Conservation (phyloP, 2,113 vertebrate genomes). For the Puma concolor region DNA sequence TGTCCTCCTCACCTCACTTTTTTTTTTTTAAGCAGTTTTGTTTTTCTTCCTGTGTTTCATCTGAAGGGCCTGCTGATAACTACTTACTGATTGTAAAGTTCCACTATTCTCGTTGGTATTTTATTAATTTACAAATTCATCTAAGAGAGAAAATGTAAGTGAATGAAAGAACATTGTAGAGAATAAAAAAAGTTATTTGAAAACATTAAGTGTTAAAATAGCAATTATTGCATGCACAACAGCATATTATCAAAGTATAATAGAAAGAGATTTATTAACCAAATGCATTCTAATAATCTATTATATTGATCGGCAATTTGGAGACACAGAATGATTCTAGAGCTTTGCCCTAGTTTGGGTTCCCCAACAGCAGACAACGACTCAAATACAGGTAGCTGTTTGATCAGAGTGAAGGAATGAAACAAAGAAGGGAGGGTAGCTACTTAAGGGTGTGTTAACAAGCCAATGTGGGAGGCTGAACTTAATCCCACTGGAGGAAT, state of each 20-base stretch:
- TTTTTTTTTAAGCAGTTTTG: neutral
- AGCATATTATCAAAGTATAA: neutral
- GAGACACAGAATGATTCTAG: neutral
- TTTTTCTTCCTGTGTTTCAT: neutral
- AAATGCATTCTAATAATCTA: neutral
- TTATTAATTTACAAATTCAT: slow-evolving; percentile 25
- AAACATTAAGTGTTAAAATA: slow-evolving; percentile 2
- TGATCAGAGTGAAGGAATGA: neutral
- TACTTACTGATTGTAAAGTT: neutral
- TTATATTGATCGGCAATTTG: neutral
- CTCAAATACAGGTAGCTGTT: neutral
- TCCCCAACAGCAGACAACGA: neutral
- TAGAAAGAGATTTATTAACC: neutral
- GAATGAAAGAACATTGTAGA: neutral
- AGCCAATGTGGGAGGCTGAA: neutral
- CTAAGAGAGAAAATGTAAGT: slow-evolving; percentile 32
- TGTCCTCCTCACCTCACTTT: neutral
- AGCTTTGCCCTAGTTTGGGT: neutral
- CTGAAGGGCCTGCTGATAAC: neutral
- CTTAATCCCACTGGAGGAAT: neutral
- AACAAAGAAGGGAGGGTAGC: neutral
- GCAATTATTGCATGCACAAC: neutral
- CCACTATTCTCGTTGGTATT: neutral
- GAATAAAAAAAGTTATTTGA: neutral
- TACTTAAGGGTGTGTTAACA: neutral